A percentile compares a stretch with the other conserved stretches of the same genome.
These are phyloP conservation scores for Ceratoteleas bidentatus DNA, from an alignment of 1,140 invertebrate genomes.

Conservation along the genomic window DNA sequence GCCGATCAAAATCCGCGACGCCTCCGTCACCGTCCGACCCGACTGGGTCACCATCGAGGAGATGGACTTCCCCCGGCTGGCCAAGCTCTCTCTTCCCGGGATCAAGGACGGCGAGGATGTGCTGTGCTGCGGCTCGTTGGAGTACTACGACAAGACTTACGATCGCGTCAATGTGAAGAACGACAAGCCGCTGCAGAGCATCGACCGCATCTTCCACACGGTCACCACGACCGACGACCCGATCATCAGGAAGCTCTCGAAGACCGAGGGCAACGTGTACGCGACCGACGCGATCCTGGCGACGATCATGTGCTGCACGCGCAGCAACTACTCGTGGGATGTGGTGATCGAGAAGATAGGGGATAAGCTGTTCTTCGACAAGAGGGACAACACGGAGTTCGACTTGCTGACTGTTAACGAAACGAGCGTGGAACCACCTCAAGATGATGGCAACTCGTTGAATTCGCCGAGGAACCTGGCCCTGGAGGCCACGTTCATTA, in stretches of 20 bases:
- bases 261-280: conserved; percentile 97
- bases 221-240: conserved; percentile 99
- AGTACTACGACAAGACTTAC: conserved; percentile 98
- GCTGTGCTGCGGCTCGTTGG: conserved; percentile 94
- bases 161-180: conserved; percentile 99
- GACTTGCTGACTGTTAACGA: conserved; percentile 99
- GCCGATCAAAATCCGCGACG: conserved; percentile 97
- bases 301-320: conserved; percentile 98
- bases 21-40: conserved; percentile 97
- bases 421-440: conserved; percentile 98
- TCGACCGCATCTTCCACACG: conserved; percentile 98
- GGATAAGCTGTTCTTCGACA: conserved; percentile 99
- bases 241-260: conserved; percentile 95
- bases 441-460: conserved; percentile 95
- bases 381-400: conserved; percentile 98
- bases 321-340: conserved; percentile 99
- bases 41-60: conserved; percentile 99
- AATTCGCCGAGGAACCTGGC: conserved; percentile 98
- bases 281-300: conserved; percentile 98
- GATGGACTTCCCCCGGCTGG: conserved; percentile 91
- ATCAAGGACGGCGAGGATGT: conserved; percentile 92
- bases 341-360: conserved; percentile 99
- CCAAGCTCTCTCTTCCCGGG: conserved; percentile 89
- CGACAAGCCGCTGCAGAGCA: conserved; percentile 94
- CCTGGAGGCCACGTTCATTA: conserved; percentile 99